Evolutionary conservation across 2,888 invertebrate genomes (phyloP).

Genomic region (Sphecodes monilicornis): DNA sequence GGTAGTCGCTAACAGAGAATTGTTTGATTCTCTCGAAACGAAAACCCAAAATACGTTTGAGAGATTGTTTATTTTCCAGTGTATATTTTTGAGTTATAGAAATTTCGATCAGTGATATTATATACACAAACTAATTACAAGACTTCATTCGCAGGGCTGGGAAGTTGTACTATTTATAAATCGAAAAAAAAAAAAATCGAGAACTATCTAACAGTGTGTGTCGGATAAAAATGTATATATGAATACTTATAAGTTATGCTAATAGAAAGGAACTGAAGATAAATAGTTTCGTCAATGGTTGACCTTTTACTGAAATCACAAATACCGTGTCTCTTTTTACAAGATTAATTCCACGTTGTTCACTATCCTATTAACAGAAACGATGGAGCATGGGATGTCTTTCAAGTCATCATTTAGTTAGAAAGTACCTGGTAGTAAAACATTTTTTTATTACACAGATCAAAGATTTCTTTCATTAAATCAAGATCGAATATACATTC

Average conservation of each 20-base stretch:
- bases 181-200: conserved; percentile 7
- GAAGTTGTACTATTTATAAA: conserved; percentile 49
- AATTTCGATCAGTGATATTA: conserved; percentile 51
- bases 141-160: conserved; percentile 47
- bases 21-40: not conserved
- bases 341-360: conserved; percentile 25
- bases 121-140: conserved; percentile 62
- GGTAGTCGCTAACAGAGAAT: not conserved
- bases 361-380: conserved; percentile 23
- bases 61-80: conserved; percentile 28
- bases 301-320: conserved; percentile 30
- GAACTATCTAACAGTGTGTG: conserved; percentile 24
- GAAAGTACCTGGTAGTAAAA: conserved; percentile 44
- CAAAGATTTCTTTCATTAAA: conserved; percentile 23
- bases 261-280: conserved; percentile 45
- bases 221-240: conserved; percentile 45
- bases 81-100: conserved; percentile 57
- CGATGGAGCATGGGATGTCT: conserved; percentile 30
- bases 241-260: conserved; percentile 43
- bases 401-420: conserved; percentile 40
- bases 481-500: conserved; percentile 44
- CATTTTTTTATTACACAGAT: conserved; percentile 38
- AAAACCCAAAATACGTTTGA: not conserved
- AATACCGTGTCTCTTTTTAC: conserved; percentile 20
- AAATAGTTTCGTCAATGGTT: conserved; percentile 20